A percentile compares a stretch with the other conserved stretches of the same genome.
Evolutionary conservation across 2,888 invertebrate genomes (phyloP).

Genomic region (Pammene fasciana): DNA sequence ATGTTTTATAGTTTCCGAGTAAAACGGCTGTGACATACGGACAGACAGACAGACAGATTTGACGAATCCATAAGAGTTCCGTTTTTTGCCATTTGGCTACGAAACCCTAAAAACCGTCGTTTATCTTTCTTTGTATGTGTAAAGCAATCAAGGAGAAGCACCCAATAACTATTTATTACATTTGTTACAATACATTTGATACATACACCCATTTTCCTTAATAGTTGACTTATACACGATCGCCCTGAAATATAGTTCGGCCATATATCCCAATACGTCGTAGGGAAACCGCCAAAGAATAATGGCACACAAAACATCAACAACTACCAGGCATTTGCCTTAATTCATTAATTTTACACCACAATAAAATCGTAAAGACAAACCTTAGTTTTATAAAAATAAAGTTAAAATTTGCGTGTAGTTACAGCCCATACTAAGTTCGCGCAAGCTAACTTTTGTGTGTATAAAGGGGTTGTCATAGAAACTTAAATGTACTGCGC

Average conservation of each 20-base stretch:
- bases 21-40: no score
- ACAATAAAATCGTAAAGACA: constrained; percentile 42
- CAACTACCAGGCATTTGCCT: constrained; percentile 75
- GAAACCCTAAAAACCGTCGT: no score
- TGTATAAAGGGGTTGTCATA: constrained; percentile 82
- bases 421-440: constrained; percentile 54
- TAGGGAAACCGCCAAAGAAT: constrained; percentile 65
- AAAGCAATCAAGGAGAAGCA: background rate
- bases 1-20: no score
- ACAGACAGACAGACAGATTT: no score
- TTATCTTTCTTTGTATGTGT: background rate
- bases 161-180: constrained; percentile 28
- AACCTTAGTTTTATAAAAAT: constrained; percentile 39
- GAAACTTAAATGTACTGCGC: constrained; percentile 80
- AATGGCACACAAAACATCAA: constrained; percentile 71
- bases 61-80: no score
- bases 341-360: constrained; percentile 81
- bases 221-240: constrained; percentile 21
- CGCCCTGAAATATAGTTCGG: constrained; percentile 22
- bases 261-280: constrained; percentile 35
- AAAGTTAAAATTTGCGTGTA: constrained; percentile 46
- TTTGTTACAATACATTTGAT: constrained; percentile 27
- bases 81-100: no score
- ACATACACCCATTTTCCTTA: constrained; percentile 27
- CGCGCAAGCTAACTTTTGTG: constrained; percentile 74